Base-by-base conservation (phyloP, 2,888 invertebrate species). In the Alentia gelatinosa region DNA sequence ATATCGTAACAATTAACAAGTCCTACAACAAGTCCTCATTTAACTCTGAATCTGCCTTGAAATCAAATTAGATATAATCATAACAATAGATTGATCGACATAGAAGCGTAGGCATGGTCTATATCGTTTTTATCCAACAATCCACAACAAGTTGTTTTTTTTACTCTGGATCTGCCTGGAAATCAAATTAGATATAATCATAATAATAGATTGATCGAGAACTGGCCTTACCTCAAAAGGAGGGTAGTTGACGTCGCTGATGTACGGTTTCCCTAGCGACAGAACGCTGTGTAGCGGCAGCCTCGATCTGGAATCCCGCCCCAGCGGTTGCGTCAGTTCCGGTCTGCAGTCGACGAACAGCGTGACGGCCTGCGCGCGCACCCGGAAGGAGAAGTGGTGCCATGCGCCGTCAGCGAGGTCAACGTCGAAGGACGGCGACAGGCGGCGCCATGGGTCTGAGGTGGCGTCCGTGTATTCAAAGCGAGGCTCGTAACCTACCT, bases 301-400 rank as follows among this genome's bases (percentile, higher is more conserved):
- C 23, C 15, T 5, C 0, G 86, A 86, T n/a, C 47, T 1, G 7
- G 50, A 33, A 47, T 86, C 50, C 19, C 86, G 42, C 33, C n/a
- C 86, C 3, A 86, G 86, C 15, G 86, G 86, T 23, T 35, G 47
- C 15, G 47, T 42, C 68, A 89, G 26, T 63, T 89, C 89, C 39
- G 68, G 26, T 63, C n/a, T 15, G 37, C 89, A 89, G 68, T 89
- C 89, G 4, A 63, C 39, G n/a, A 89, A 63, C n/a, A 89, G n/a
- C 7, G 89, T 89, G 1, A 89, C 89, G 7, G 56, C 26, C 89
- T 89, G 89, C 39, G 56, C 89, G 39, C 89, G 89, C 30, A 89
- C 89, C 42, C 93, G 92, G n/a, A 94, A 89, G 3, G 94, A 94
- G 39, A 94, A 75, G 63, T 93, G 93, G 89, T 95, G 94, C 95